A percentile compares a stretch with the other conserved stretches of the same genome.
phyloP scores from a whole-genome alignment of 2,797 vertebrate genomes.

The Columba guinea region DNA sequence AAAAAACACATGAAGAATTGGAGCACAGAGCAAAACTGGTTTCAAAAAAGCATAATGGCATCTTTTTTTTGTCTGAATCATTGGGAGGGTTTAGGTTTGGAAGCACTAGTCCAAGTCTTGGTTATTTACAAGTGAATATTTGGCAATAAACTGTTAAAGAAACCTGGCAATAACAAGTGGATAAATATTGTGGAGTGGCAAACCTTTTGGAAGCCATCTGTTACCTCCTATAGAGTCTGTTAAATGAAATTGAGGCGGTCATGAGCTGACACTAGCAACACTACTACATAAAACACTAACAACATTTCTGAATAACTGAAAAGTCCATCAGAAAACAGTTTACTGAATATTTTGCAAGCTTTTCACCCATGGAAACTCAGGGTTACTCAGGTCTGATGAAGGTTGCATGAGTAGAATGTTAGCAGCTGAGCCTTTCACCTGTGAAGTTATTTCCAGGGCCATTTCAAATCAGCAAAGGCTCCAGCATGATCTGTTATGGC shows the following conservation, averaged over 20 bases:
- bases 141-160: neutral
- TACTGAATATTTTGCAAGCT: neutral
- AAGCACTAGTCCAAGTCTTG: neutral
- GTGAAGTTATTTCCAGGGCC: neutral
- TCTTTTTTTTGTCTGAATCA: neutral
- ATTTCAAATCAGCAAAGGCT: slow-evolving; percentile 5
- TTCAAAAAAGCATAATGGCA: neutral
- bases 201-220: neutral
- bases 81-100: neutral
- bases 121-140: neutral
- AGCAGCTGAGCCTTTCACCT: neutral
- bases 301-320: neutral
- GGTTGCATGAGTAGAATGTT: neutral
- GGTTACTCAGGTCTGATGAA: neutral
- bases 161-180: neutral
- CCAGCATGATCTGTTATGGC: neutral
- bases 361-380: neutral
- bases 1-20: neutral
- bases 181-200: neutral
- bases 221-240: neutral
- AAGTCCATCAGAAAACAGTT: neutral
- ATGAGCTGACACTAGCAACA: neutral
- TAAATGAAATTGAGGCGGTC: neutral
- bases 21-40: neutral
- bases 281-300: neutral